Evolutionary conservation across 2,888 invertebrate species (phyloP).

Genomic region (Tricholauxania praeusta): DNA sequence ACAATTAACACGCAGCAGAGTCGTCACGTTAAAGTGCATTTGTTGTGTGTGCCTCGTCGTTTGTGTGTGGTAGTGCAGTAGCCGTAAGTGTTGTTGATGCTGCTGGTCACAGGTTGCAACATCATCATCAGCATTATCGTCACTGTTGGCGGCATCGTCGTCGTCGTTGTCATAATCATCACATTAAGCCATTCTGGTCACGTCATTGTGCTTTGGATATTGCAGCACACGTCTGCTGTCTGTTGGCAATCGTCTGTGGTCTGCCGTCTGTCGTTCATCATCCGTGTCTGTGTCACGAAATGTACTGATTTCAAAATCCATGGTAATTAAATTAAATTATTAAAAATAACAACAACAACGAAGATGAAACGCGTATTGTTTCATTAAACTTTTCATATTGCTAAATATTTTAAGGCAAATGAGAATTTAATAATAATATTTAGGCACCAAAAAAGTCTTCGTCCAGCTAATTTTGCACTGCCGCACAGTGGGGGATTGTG

Average conservation of each 20-base stretch:
- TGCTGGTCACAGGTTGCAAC: conserved; percentile 6
- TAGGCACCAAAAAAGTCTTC: no score
- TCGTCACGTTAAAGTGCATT: no score
- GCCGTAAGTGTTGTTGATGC: not conserved
- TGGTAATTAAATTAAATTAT: conserved; percentile 28
- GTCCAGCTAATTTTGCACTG: no score
- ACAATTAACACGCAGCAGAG: conserved; percentile 1
- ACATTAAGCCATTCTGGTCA: not conserved
- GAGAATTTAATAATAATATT: no score
- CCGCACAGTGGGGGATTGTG: no score
- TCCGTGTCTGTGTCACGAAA: conserved; percentile 12
- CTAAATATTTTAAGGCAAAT: no score
- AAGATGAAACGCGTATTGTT: not conserved
- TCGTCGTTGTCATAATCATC: not conserved
- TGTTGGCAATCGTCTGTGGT: no score
- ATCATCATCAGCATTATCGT: not conserved
- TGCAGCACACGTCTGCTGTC: not conserved
- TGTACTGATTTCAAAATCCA: conserved; percentile 33
- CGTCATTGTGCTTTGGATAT: not conserved
- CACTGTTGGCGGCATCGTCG: conserved; percentile 1
- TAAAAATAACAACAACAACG: not conserved
- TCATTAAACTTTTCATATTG: not conserved
- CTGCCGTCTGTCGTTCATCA: not conserved
- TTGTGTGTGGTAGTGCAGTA: not conserved
- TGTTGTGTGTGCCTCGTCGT: not conserved